These are phyloP conservation scores for Athrips mouffetella DNA, from an alignment of 2,888 invertebrate species.

Conservation along the genomic window DNA sequence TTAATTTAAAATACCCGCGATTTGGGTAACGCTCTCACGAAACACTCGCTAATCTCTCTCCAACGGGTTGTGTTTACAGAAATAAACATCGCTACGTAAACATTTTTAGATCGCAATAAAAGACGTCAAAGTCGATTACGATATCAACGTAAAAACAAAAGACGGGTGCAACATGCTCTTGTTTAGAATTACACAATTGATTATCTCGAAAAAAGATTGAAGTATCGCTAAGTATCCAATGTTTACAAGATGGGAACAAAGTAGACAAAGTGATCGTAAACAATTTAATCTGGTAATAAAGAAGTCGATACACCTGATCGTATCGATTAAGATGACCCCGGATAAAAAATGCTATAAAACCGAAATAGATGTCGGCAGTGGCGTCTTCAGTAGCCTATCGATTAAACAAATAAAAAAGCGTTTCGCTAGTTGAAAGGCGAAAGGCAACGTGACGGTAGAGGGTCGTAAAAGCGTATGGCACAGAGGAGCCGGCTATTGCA, in stretches of 20 bases:
- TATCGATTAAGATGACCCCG: slow-evolving; percentile 55
- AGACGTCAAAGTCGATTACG: slow-evolving; percentile 40
- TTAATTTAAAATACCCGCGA: slow-evolving; percentile 75
- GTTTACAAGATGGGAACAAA: slow-evolving; percentile 63
- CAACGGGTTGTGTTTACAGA: slow-evolving; percentile 54
- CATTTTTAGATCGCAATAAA: slow-evolving; percentile 48
- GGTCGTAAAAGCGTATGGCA: slow-evolving; percentile 75
- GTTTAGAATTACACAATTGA: slow-evolving; percentile 40
- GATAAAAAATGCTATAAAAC: slow-evolving; percentile 66
- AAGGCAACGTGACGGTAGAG: slow-evolving; percentile 68
- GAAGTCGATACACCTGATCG: slow-evolving; percentile 65
- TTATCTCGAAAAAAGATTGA: slow-evolving; percentile 47
- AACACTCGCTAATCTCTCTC: slow-evolving; percentile 61
- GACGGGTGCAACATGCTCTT: slow-evolving; percentile 28
- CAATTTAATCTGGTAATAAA: slow-evolving; percentile 69
- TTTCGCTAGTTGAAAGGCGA: slow-evolving; percentile 72
- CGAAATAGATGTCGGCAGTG: slow-evolving; percentile 63
- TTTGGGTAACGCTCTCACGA: slow-evolving; percentile 57
- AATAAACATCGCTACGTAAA: slow-evolving; percentile 60
- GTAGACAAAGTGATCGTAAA: slow-evolving; percentile 70
- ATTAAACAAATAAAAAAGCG: slow-evolving; percentile 77
- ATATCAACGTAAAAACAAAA: slow-evolving; percentile 45
- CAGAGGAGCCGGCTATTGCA: slow-evolving; percentile 73
- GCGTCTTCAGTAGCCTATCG: slow-evolving; percentile 71
- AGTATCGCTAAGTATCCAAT: slow-evolving; percentile 47